Conservation (phyloP, 2,888 invertebrate genomes). For the Fragum fragum region DNA sequence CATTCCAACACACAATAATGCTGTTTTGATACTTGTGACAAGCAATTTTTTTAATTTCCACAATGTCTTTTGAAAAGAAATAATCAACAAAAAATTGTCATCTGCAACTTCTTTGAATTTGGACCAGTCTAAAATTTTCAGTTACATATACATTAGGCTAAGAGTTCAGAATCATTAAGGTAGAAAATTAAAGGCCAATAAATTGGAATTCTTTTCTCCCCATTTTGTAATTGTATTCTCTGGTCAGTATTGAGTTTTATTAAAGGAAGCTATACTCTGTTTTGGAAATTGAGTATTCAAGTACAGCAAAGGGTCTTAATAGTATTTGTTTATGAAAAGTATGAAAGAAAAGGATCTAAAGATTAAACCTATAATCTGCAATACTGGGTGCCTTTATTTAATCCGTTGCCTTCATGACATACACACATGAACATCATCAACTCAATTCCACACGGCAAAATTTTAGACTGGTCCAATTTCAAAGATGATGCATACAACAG, state of each 20-base stretch:
- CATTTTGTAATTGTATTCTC: neutral
- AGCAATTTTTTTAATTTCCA: too few species aligned
- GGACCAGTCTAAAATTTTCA: too few species aligned
- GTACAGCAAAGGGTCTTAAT: neutral
- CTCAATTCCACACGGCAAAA: too few species aligned
- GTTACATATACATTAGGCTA: neutral
- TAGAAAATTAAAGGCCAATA: constrained; percentile 3
- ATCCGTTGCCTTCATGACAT: constrained; percentile 1
- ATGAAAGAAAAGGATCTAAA: constrained; percentile 20
- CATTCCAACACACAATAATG: too few species aligned
- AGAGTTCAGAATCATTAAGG: constrained; percentile 6
- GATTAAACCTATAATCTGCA: constrained; percentile 9
- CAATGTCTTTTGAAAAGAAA: too few species aligned
- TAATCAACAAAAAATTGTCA: too few species aligned
- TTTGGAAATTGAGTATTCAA: too few species aligned
- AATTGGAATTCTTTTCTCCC: neutral
- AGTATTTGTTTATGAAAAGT: constrained; percentile 13
- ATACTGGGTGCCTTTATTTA: constrained; percentile 13
- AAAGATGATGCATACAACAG: too few species aligned
- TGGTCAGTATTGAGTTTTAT: neutral
- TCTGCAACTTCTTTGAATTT: too few species aligned
- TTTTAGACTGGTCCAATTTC: too few species aligned
- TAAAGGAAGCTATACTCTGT: neutral
- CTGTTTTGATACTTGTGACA: too few species aligned
- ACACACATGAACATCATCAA: neutral